Evolutionary conservation across 92 coral and sea anemone genomes (phyloP).

Genomic region (Heliopora coerulea): DNA sequence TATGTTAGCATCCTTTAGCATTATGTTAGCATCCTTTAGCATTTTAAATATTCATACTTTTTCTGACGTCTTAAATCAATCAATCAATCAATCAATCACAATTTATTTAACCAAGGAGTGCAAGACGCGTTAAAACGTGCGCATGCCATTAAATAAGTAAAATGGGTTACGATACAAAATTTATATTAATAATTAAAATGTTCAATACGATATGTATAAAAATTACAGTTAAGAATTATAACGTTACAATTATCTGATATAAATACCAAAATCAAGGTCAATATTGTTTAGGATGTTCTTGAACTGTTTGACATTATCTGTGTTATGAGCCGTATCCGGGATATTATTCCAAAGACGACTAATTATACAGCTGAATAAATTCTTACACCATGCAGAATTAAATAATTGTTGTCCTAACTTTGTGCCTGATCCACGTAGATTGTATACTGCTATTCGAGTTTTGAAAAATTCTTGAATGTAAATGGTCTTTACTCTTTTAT

Average conservation of each 20-base stretch:
- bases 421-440: slow-evolving; percentile 10
- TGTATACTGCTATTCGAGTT: not conserved
- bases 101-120: slow-evolving; percentile 2
- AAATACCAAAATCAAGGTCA: not conserved
- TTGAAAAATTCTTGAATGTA: slow-evolving; percentile 20
- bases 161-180: not conserved
- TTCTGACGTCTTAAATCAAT: too few species aligned
- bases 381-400: slow-evolving; percentile 9
- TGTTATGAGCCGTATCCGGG: slow-evolving; percentile 8
- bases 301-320: not conserved
- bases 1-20: too few species aligned
- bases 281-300: not conserved
- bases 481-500: slow-evolving; percentile 22
- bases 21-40: too few species aligned
- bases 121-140: slow-evolving; percentile 8
- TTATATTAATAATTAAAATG: not conserved
- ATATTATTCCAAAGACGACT: slow-evolving; percentile 25
- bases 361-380: slow-evolving; percentile 2
- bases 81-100: too few species aligned
- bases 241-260: not conserved
- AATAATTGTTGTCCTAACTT: slow-evolving; percentile 2
- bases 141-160: not conserved
- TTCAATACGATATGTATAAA: not conserved
- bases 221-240: not conserved
- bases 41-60: too few species aligned